Evolutionary conservation across 2,797 vertebrate genomes (phyloP).

Genomic region (Sebastes kiyomatsui): DNA sequence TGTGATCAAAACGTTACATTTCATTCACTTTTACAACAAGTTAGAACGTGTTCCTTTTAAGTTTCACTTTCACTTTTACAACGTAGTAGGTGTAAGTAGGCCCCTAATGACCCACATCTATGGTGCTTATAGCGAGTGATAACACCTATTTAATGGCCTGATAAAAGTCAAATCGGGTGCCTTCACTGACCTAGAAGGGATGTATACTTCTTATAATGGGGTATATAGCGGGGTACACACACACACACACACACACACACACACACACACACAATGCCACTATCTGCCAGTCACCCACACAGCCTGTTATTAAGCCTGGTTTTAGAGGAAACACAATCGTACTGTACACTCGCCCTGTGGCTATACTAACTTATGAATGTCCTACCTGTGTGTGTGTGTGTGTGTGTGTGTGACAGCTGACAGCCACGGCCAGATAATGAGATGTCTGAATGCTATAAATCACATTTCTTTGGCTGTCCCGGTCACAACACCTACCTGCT

Average conservation of each 20-base stretch:
- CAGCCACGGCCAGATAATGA: slow-evolving; percentile 44
- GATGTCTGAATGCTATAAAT: slow-evolving; percentile 20
- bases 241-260: background rate
- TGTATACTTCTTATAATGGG: background rate
- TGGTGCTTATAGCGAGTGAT: background rate
- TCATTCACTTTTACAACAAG: background rate
- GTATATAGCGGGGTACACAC: background rate
- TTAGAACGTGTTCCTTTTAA: background rate
- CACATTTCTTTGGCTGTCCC: background rate
- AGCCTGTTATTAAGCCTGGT: background rate
- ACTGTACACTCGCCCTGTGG: slow-evolving; percentile 26
- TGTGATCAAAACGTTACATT: background rate
- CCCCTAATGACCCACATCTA: background rate
- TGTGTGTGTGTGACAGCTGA: slow-evolving; percentile 23
- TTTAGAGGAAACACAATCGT: slow-evolving; percentile 5
- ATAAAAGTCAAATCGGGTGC: background rate
- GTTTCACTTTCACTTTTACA: background rate
- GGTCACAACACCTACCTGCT: background rate
- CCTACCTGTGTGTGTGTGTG: background rate
- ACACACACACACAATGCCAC: background rate
- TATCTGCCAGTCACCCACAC: slow-evolving; percentile 45
- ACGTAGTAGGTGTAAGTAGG: background rate
- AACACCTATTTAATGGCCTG: background rate
- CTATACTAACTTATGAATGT: slow-evolving; percentile 12
- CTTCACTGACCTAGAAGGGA: background rate